Evolutionary conservation across 2,113 vertebrate genomes (phyloP), one percentile per base, ranked within the genome.

Genomic region (Calidris pugnax): DNA sequence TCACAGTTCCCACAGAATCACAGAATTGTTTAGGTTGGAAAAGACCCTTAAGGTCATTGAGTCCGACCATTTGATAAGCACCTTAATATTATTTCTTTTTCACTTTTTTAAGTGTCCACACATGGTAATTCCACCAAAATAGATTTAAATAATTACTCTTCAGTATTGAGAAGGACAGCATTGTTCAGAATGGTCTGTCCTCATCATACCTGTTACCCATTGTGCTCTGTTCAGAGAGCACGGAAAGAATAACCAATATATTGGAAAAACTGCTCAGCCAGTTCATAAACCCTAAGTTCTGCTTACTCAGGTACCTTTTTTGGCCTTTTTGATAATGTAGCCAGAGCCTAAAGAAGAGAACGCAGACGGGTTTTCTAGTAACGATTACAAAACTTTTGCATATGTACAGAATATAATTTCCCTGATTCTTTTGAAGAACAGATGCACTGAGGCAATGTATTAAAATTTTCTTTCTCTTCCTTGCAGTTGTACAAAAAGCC

Each of bases 401-500:
- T 78, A 2, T 55, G 39, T 69, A 66, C 67, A 87, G 74, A 93
- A 28, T 23, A 48, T 60, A 8, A 41, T 93, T 90, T 95, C 69
- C n/a, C 63, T 86, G 41, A 51, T 95, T 71, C 62, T 89, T 83
- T 47, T 84, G 41, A 93, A 62, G 90, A 87, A 62, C 79, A 94
- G 87, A 69, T 95, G 76, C 77, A 68, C 18, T 95, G 73, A 43
- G 28, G 78, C 88, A 51, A 85, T 80, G 24, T 91, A 86, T 97
- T 87, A 84, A 96, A 13, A 76, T 80, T 83, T 90, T 96, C 85
- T 95, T 94, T 96, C 87, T 94, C 69, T 95, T 88, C 87, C 53
- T 95, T 98, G 97, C 91, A 99, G 99, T 97, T 99, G 32, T 98
- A 99, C 97, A 99, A 99, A 98, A 99, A 99, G 97, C 99, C 99